phyloP scores from a whole-genome alignment of 2,888 invertebrate genomes.

The Agrotis exclamationis region DNA sequence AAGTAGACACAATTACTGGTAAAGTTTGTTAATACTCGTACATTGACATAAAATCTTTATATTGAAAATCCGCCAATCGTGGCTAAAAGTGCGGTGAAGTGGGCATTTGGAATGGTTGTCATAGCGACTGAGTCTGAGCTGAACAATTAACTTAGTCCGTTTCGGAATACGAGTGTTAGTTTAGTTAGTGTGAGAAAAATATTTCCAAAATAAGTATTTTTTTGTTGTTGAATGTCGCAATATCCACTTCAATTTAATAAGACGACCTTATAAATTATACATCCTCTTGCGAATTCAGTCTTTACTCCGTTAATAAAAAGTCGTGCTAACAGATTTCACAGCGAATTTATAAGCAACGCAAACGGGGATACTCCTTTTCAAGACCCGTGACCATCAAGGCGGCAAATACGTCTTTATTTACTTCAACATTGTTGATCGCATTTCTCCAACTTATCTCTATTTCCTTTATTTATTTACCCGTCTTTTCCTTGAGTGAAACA shows the following conservation, averaged over 20 bases:
- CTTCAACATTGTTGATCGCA: conserved; percentile 17
- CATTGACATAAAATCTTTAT: no score
- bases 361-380: not conserved
- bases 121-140: no score
- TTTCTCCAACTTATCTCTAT: conserved; percentile 8
- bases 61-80: no score
- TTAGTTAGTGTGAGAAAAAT: no score
- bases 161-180: no score
- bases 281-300: not conserved
- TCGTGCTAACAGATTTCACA: not conserved
- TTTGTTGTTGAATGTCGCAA: no score
- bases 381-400: not conserved
- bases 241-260: not conserved
- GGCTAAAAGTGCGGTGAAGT: no score
- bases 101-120: no score
- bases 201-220: no score
- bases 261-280: not conserved
- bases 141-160: no score
- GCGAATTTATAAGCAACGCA: conserved; percentile 8
- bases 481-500: conserved; percentile 26
- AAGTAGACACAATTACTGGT: no score
- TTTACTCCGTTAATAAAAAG: not conserved
- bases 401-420: conserved; percentile 3
- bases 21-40: no score
- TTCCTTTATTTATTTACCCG: conserved; percentile 21